A percentile compares a stretch with the other conserved stretches of the same genome.
These are phyloP conservation scores for Apamea monoglypha DNA, from an alignment of 2,888 invertebrate species.

Conservation along the genomic window DNA sequence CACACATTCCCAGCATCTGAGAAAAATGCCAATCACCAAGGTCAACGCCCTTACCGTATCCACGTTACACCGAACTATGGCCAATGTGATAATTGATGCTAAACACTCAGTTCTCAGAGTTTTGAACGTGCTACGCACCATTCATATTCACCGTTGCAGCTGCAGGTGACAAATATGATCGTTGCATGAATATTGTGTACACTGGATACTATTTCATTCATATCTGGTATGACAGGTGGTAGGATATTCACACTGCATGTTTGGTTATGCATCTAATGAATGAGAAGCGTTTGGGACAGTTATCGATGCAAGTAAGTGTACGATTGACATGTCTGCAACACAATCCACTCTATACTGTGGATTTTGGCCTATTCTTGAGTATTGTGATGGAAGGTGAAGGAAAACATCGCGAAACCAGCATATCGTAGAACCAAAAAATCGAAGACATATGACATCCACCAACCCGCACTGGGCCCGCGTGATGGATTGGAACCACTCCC, in stretches of 20 bases:
- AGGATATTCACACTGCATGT: constrained; percentile 31
- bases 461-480: not conserved
- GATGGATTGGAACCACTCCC: not conserved
- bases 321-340: not conserved
- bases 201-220: constrained; percentile 51
- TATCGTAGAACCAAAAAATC: not conserved
- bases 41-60: constrained; percentile 49
- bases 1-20: constrained; percentile 2
- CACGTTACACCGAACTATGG: constrained; percentile 43
- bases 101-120: constrained; percentile 53
- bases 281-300: constrained; percentile 25
- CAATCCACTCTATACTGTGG: not conserved
- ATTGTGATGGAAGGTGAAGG: not conserved
- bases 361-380: not conserved
- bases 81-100: constrained; percentile 65
- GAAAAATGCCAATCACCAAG: constrained; percentile 55
- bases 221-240: constrained; percentile 22
- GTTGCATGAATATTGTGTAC: constrained; percentile 25
- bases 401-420: not conserved
- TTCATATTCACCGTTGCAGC: constrained; percentile 56
- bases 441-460: not conserved
- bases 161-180: constrained; percentile 59
- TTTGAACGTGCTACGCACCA: constrained; percentile 47
- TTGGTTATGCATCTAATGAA: constrained; percentile 26
- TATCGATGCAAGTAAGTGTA: constrained; percentile 17